Evolutionary conservation across 1,140 invertebrate species (phyloP), one percentile per base, ranked within the genome.

Genomic region (Proctacanthus coquilletti): DNA sequence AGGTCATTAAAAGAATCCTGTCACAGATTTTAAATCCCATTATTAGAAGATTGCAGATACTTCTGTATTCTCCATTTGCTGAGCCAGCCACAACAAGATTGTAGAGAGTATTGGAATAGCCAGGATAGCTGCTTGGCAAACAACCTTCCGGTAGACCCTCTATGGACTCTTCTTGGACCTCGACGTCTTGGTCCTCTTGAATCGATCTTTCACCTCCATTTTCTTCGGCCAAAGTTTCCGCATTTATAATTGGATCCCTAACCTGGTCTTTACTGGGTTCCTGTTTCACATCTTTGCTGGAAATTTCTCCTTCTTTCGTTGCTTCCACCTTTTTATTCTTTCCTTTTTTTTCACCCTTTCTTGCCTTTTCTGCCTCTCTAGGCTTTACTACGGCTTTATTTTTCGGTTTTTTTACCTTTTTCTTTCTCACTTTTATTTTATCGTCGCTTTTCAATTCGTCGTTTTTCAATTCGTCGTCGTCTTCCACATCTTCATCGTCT

Each of bases 71-170:
- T 9, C 55, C 55, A 34, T 49, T 54, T 43, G 57, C 55, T 1
- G 55, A 58, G 3, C 55, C 55, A 21, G 57, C 51, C 30, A 58
- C 52, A 2, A 54, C 55, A 49, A 58, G 52, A 3, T 51, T 54
- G 30, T 57, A 51, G 18, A 52, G 54, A 8, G 48, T 48, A 14
- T 49, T 46, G 3, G 55, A 31, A 18, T 54, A 38, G 8, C 54
- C 54, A n/a, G 54, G 54, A 40, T 57, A 57, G 39, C 51, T 49
- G 41, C 57, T 57, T 13, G 54, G 50, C 3, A n/a, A n/a, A n/a
- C n/a, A n/a, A n/a, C n/a, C n/a, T n/a, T n/a, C n/a, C n/a, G n/a
- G n/a, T n/a, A n/a, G n/a, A n/a, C n/a, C n/a, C n/a, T n/a, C n/a
- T n/a, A n/a, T n/a, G n/a, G n/a, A n/a, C n/a, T n/a, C 21, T 20